Evolutionary conservation across 2,797 vertebrate genomes (phyloP).

Genomic region (Sebastes reedi): DNA sequence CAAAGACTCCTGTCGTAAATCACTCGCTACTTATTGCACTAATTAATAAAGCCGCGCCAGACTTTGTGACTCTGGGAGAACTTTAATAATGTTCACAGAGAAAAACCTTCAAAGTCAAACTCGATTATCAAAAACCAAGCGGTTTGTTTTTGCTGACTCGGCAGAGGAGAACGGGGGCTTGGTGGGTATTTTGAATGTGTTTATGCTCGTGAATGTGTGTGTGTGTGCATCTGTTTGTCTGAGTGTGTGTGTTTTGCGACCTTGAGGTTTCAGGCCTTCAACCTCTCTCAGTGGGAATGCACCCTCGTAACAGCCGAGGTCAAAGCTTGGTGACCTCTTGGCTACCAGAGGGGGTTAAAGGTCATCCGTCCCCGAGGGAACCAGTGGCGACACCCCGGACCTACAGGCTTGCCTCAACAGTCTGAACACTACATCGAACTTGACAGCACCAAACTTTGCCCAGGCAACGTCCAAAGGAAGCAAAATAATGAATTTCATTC

Average conservation of each 20-base stretch:
- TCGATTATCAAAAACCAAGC: conserved; percentile 62
- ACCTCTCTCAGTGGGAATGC: conserved; percentile 64
- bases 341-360: conserved; percentile 60
- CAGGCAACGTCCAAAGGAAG: background rate
- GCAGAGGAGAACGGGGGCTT: background rate
- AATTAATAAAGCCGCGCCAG: conserved; percentile 78
- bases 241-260: conserved; percentile 46
- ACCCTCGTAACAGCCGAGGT: conserved; percentile 72
- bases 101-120: conserved; percentile 68
- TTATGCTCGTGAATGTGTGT: conserved; percentile 24
- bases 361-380: conserved; percentile 56
- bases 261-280: conserved; percentile 45
- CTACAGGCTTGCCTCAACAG: conserved; percentile 54
- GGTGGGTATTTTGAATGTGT: conserved; percentile 26
- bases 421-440: conserved; percentile 46
- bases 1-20: conserved; percentile 78
- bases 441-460: conserved; percentile 45
- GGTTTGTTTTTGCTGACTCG: conserved; percentile 48
- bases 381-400: conserved; percentile 67
- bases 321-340: conserved; percentile 65
- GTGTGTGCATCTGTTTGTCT: conserved; percentile 5
- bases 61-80: conserved; percentile 71
- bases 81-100: conserved; percentile 59
- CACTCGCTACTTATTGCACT: conserved; percentile 66
- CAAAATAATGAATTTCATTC: conserved; percentile 9